A percentile compares a stretch with the other conserved stretches of the same genome.
phyloP scores from a whole-genome alignment of 2,113 vertebrate genomes.

The Crotophaga sulcirostris region DNA sequence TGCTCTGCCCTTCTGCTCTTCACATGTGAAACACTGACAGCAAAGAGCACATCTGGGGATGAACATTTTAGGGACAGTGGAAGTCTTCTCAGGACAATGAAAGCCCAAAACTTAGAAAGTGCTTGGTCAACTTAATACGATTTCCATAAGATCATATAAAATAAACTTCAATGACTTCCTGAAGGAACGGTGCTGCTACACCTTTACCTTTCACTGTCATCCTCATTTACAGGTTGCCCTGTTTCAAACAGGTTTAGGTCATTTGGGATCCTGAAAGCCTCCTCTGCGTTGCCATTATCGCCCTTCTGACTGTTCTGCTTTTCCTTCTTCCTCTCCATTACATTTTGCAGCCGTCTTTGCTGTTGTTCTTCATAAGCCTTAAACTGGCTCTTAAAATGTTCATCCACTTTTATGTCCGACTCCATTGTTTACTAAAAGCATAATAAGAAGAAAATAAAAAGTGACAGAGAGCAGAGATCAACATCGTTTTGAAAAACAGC shows the following conservation, averaged over 20 bases:
- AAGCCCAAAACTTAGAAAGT: neutral
- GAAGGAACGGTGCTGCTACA: neutral
- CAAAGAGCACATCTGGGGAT: neutral
- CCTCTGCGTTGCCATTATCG: neutral
- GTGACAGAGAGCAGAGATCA: neutral
- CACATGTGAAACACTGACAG: neutral
- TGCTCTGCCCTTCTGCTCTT: neutral
- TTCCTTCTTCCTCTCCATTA: slow-evolving; percentile 75
- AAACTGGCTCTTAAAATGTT: slow-evolving; percentile 83
- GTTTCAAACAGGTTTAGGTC: slow-evolving; percentile 68
- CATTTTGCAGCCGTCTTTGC: slow-evolving; percentile 72
- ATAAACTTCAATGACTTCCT: neutral
- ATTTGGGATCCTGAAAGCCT: neutral
- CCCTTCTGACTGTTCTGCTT: slow-evolving; percentile 27
- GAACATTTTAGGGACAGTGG: neutral
- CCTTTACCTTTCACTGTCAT: slow-evolving; percentile 73
- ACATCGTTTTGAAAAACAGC: neutral
- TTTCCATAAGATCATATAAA: neutral
- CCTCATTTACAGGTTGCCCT: neutral
- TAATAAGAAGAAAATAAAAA: neutral
- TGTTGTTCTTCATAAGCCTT: slow-evolving; percentile 88
- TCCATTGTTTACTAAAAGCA: slow-evolving; percentile 70
- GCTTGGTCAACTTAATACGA: neutral
- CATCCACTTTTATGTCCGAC: slow-evolving; percentile 47
- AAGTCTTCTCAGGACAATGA: neutral